These are phyloP conservation scores for Corythornis vintsioides DNA, from an alignment of 2,113 vertebrate genomes.

Conservation along the genomic window DNA sequence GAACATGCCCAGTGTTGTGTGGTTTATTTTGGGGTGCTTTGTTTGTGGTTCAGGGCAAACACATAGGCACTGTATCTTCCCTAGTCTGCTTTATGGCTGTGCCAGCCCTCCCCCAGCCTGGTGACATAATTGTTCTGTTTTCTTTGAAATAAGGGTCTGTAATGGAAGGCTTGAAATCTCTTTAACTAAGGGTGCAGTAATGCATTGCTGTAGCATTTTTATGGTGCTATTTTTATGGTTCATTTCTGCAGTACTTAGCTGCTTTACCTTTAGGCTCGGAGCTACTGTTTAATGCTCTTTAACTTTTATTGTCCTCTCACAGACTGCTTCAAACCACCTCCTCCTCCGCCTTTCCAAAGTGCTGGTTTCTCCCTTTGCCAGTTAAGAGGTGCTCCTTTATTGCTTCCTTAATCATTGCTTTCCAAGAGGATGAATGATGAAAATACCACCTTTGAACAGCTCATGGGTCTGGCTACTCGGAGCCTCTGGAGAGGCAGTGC, in stretches of 20 bases:
- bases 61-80: not conserved
- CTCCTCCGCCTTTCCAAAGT: conserved; percentile 63
- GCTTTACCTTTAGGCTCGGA: conserved; percentile 65
- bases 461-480: conserved; percentile 11
- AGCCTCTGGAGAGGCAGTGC: conserved; percentile 36
- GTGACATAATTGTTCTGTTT: not conserved
- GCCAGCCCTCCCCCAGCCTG: not conserved
- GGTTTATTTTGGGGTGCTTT: not conserved
- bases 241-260: conserved; percentile 58
- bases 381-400: conserved; percentile 64
- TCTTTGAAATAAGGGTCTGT: conserved; percentile 13
- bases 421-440: conserved; percentile 59
- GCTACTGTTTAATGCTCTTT: conserved; percentile 72
- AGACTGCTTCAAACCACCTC: conserved; percentile 60
- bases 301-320: conserved; percentile 74
- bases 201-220: not conserved
- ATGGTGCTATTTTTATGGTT: conserved; percentile 54
- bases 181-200: conserved; percentile 22
- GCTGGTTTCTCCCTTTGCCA: conserved; percentile 60
- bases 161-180: conserved; percentile 18
- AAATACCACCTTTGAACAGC: conserved; percentile 54
- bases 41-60: not conserved
- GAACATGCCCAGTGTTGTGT: not conserved
- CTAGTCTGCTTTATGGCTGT: not conserved
- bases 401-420: conserved; percentile 70